Base-by-base conservation (phyloP, 2,797 vertebrate genomes). In the Epinephelus coioides region DNA sequence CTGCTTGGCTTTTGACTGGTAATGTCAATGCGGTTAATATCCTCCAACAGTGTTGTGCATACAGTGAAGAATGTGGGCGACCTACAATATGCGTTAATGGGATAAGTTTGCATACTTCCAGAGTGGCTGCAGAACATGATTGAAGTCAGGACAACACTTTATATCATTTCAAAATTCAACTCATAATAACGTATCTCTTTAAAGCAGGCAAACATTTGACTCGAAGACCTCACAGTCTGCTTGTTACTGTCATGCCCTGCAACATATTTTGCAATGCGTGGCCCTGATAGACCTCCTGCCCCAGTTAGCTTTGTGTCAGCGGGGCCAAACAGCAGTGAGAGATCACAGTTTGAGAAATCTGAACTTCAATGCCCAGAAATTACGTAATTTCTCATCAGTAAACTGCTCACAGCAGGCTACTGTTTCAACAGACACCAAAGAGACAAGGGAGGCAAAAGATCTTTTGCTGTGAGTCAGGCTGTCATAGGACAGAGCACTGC, bases 321-420 rank as follows among this genome's bases (percentile, higher is more conserved):
- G 0, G 3, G 38, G 25, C 21, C 46, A 57, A 64, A 17, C 0
- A 50, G 47, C 69, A 54, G 43, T 1, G 19, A 73, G 61, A 46
- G 56, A 72, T 44, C 23, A 25, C n/a, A 3, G 23, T 50, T 44
- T 21, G 30, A 76, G 49, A 57, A 57, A 69, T 56, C 0, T 79
- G 6, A 83, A 79, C 43, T 49, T 63, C 55, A 44, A 15, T 54
- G 64, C 23, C 49, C 27, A 61, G 51, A 75, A 73, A 84, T 82
- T 5, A 67, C 3, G n/a, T 62, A 59, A 76, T 61, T 34, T 50
- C 15, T 19, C 54, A 70, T 85, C 70, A 66, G 53, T 56, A 59
- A 73, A 60, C 56, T 14, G 19, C 55, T 72, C 76, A 60, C 73
- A 74, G 34, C 25, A 27, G 50, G 61, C 21, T 14, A 2, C 67